Evolutionary conservation across 1,140 invertebrate genomes (phyloP), one percentile per base, ranked within the genome.

Genomic region (Brachionus rubens): DNA sequence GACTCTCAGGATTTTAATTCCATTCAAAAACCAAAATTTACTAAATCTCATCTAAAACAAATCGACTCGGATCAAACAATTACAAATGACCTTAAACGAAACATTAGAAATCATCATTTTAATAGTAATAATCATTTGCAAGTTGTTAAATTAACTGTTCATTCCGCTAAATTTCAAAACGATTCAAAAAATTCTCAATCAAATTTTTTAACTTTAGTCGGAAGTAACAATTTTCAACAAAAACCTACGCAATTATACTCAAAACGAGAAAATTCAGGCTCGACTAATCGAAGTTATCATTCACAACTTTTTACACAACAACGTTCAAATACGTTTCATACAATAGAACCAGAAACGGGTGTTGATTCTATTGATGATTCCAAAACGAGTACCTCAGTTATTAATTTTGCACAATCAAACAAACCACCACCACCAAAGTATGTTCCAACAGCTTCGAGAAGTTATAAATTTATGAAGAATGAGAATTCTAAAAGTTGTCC

Each of bases 121-220:
- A 3, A 3, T 14, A 46, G 14, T 46, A 26, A 24, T 2, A 21
- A 41, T 24, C 33, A 65, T 24, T 46, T 65, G 24, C 59, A 65
- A 43, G 59, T 65, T 9, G 59, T 65, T 10, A 65, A 65, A 41
- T 26, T 65, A 4, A 65, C 59, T 9, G 33, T 65, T 14, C 36
- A 65, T 28, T 21, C 59, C 5, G 43, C 43, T 46, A 46, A 46
- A 7, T 43, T 21, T 12, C 24, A 19, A 43, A 65, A 41, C 19
- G 36, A 65, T 12, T 19, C 40, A 9, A 28, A 41, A 24, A 26
- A n/a, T n/a, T 12, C 10, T 2, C 26, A 36, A n/a, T 21, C 16
- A 10, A 40, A 62, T 40, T 65, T 65, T 65, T 65, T 65, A 26
- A 65, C 36, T n/a, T 14, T 65, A 21, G 36, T 65, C 19, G 59